Conservation (phyloP, 2,888 invertebrate genomes). For the Criorhina ranunculi region DNA sequence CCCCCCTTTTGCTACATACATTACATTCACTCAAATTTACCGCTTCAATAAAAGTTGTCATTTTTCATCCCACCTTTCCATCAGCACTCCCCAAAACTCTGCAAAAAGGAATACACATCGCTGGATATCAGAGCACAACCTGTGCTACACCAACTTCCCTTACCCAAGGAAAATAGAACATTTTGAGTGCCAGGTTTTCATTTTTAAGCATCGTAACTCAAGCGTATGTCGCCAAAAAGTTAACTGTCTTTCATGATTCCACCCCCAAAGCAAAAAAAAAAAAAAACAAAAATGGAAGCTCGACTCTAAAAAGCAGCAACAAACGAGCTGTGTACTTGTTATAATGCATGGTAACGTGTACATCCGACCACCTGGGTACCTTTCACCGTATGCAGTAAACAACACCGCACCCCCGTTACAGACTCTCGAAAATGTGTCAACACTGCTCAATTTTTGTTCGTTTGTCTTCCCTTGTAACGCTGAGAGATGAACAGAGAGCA, state of each 20-base stretch:
- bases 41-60: not conserved
- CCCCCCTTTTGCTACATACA: too few relatives aligned
- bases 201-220: conserved; percentile 54
- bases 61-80: not conserved
- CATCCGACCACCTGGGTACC: conserved; percentile 49
- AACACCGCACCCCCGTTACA: too few relatives aligned
- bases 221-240: conserved; percentile 60
- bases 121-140: conserved; percentile 5
- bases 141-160: not conserved
- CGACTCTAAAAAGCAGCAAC: conserved; percentile 19
- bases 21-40: not conserved
- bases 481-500: not conserved
- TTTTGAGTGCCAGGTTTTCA: conserved; percentile 45
- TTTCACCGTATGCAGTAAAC: conserved; percentile 21
- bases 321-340: conserved; percentile 41
- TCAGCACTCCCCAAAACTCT: not conserved
- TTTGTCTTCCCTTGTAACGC: conserved; percentile 1
- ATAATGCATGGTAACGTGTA: conserved; percentile 55
- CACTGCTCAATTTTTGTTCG: conserved; percentile 31
- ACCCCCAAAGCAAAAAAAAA: not conserved
- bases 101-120: not conserved
- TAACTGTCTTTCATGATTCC: conserved; percentile 53
- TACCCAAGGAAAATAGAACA: not conserved
- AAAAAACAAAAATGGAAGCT: not conserved
- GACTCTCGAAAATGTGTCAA: conserved; percentile 35